These are phyloP conservation scores for Caenorhabditis tropicalis DNA, from an alignment of 1,140 invertebrate species.

Conservation along the genomic window DNA sequence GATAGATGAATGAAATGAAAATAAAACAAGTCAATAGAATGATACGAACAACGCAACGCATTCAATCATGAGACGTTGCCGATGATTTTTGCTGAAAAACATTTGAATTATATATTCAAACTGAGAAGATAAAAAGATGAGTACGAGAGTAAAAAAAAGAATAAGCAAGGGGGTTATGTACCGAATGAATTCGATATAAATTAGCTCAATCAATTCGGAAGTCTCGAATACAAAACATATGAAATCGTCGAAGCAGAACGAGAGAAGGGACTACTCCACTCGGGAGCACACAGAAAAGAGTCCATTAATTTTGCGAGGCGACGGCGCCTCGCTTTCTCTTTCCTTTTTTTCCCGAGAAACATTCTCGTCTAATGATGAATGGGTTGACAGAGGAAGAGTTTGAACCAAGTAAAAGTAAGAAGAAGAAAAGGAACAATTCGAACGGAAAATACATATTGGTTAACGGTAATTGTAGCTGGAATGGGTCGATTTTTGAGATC, in stretches of 20 bases:
- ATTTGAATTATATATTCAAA: not conserved
- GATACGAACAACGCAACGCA: conserved; percentile 37
- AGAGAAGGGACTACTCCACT: conserved; percentile 19
- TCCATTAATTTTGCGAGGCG: conserved; percentile 38
- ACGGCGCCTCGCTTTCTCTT: conserved; percentile 5
- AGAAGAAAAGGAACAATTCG: not conserved
- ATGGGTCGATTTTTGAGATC: not conserved
- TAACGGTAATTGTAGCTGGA: not conserved
- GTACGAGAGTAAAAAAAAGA: not conserved
- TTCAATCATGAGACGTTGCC: conserved; percentile 32
- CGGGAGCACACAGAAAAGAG: conserved; percentile 25
- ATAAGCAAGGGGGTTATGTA: not conserved
- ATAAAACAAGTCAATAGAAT: conserved; percentile 25
- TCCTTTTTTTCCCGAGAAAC: not conserved
- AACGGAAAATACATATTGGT: not conserved
- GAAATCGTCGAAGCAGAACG: conserved; percentile 35
- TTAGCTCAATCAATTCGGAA: conserved; percentile 39
- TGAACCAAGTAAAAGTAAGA: not conserved
- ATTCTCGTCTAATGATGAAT: conserved; percentile 37
- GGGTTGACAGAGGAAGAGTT: not conserved
- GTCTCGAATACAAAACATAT: conserved; percentile 35
- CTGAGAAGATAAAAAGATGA: not conserved
- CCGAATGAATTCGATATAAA: not conserved
- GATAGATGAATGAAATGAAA: conserved; percentile 1
- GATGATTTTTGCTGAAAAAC: not conserved